Conservation (phyloP, 37 sponge, comb jelly and placozoan genomes). For the Lycopodina hypogea region DNA sequence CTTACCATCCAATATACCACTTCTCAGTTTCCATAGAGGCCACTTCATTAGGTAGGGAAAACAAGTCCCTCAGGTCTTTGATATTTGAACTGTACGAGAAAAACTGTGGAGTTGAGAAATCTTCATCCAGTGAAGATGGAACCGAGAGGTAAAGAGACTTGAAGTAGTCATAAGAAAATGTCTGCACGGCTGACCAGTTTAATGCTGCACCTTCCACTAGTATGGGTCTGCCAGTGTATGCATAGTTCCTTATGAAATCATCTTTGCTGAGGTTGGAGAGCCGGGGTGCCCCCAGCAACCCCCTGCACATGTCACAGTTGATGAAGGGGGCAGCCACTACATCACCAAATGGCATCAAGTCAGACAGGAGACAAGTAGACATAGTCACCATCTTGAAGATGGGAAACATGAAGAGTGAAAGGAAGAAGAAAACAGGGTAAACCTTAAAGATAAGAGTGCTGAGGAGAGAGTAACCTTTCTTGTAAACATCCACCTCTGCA, state of each 20-base stretch:
- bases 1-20: slow-evolving; percentile 96
- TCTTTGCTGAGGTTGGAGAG: slow-evolving; percentile 26
- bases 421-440: slow-evolving; percentile 14
- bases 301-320: slow-evolving; percentile 42
- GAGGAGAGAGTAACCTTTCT: neutral
- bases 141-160: slow-evolving; percentile 48
- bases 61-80: slow-evolving; percentile 50
- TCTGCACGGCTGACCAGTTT: slow-evolving; percentile 56
- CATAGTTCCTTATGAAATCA: slow-evolving; percentile 60
- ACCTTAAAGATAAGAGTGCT: slow-evolving; percentile 22
- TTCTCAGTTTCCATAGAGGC: slow-evolving; percentile 42
- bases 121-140: slow-evolving; percentile 48
- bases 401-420: slow-evolving; percentile 1
- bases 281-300: slow-evolving; percentile 29
- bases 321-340: slow-evolving; percentile 1
- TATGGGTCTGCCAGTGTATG: slow-evolving; percentile 47
- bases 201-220: slow-evolving; percentile 65
- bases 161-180: slow-evolving; percentile 73
- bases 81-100: slow-evolving; percentile 76
- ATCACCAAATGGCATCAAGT: slow-evolving; percentile 29
- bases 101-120: slow-evolving; percentile 58
- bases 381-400: neutral
- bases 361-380: slow-evolving; percentile 36
- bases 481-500: neutral
- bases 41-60: slow-evolving; percentile 50